Conservation (phyloP, 2,797 vertebrate genomes). For the Gymnodraco acuticeps region DNA sequence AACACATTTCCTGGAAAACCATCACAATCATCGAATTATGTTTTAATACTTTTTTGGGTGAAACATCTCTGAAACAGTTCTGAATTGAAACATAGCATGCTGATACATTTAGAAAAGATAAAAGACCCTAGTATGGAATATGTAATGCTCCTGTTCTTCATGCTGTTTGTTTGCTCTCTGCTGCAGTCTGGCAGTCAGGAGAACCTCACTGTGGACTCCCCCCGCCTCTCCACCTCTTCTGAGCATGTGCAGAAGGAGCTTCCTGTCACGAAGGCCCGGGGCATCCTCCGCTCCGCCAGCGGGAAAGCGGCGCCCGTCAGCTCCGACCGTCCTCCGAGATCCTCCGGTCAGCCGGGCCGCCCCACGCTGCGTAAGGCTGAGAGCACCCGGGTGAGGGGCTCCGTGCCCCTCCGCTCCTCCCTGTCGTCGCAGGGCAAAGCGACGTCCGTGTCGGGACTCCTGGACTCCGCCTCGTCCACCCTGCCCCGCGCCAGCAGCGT, state of each 20-base stretch:
- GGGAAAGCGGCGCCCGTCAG: conserved; percentile 82
- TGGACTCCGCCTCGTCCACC: conserved; percentile 86
- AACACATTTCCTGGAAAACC: too few relatives aligned
- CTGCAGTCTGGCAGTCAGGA: conserved; percentile 92
- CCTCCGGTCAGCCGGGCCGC: conserved; percentile 73
- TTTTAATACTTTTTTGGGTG: too few relatives aligned
- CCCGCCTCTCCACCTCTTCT: conserved; percentile 87
- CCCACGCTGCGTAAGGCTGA: conserved; percentile 88
- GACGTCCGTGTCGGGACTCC: conserved; percentile 86
- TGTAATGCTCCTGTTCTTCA: neutral
- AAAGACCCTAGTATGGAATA: neutral
- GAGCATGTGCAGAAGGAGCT: conserved; percentile 88
- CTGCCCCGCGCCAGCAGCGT: conserved; percentile 98
- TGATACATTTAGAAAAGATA: neutral
- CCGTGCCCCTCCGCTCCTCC: conserved; percentile 76
- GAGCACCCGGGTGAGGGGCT: conserved; percentile 88
- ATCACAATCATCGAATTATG: too few relatives aligned
- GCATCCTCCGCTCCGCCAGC: conserved; percentile 92
- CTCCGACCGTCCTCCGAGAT: conserved; percentile 70
- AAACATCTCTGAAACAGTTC: neutral
- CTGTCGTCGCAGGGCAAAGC: conserved; percentile 86
- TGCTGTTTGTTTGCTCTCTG: conserved; percentile 8
- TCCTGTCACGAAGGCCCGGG: conserved; percentile 75
- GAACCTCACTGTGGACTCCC: conserved; percentile 92
- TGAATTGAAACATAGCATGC: neutral